phyloP scores from a whole-genome alignment of 2,113 vertebrate genomes.

The Capreolus pygargus region DNA sequence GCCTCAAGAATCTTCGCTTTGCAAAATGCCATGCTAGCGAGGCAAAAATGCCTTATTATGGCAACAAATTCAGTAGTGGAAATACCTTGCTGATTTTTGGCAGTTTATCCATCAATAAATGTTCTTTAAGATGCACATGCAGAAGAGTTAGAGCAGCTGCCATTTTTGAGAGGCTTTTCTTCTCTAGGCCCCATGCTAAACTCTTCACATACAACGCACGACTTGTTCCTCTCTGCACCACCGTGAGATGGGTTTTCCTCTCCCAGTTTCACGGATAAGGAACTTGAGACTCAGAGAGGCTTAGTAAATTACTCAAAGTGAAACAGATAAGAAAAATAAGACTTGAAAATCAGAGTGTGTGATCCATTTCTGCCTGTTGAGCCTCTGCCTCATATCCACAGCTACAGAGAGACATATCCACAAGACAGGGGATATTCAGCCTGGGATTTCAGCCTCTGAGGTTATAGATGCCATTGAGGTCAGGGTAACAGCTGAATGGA shows the following conservation, averaged over 20 bases:
- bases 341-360: background rate
- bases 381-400: background rate
- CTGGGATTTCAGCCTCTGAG: background rate
- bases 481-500: no score
- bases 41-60: background rate
- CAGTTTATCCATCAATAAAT: background rate
- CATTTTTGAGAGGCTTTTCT: background rate
- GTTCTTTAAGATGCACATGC: background rate
- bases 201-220: background rate
- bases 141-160: background rate
- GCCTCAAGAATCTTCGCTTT: background rate
- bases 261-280: background rate
- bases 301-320: background rate
- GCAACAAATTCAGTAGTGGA: background rate
- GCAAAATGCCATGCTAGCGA: background rate
- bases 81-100: background rate
- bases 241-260: background rate
- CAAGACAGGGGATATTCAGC: background rate
- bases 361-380: background rate
- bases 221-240: background rate
- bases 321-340: background rate
- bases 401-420: background rate
- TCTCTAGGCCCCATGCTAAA: background rate
- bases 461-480: fast-evolving
- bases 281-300: background rate